Evolutionary conservation across 2,888 invertebrate genomes (phyloP).

Genomic region (Cataglyphis albicans): DNA sequence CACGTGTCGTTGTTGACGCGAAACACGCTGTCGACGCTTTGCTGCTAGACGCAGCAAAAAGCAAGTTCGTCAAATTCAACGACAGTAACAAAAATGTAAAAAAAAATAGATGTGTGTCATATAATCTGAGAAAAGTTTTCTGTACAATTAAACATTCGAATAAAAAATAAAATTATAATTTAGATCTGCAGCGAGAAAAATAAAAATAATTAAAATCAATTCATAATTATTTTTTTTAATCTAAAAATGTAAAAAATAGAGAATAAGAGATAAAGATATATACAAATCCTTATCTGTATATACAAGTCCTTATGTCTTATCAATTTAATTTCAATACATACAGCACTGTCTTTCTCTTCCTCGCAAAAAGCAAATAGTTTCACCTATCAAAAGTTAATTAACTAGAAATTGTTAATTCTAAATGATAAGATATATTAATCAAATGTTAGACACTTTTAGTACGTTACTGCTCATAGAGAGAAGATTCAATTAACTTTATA

Average conservation of each 20-base stretch:
- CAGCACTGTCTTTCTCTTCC: background rate
- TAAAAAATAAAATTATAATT: background rate
- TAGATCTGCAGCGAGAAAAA: background rate
- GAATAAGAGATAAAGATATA: background rate
- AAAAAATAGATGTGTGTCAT: constrained; percentile 13
- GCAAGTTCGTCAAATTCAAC: constrained; percentile 29
- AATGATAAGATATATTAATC: background rate
- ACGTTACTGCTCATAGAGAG: background rate
- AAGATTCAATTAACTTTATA: constrained; percentile 10
- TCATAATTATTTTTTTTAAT: background rate
- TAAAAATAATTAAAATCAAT: background rate
- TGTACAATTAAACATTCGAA: background rate
- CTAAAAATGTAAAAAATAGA: background rate
- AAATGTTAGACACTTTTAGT: background rate
- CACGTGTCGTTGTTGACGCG: constrained; percentile 58
- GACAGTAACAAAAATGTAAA: constrained; percentile 15
- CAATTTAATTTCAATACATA: background rate
- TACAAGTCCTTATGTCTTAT: background rate
- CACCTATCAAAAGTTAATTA: background rate
- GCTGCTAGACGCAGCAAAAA: constrained; percentile 41
- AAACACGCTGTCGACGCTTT: constrained; percentile 59
- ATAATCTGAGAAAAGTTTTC: background rate
- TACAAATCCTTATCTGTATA: background rate
- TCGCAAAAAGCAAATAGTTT: constrained; percentile 21
- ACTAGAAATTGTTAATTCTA: constrained; percentile 1